Conservation (phyloP, 2,797 vertebrate genomes). For the Mormyrus hasselquistii region DNA sequence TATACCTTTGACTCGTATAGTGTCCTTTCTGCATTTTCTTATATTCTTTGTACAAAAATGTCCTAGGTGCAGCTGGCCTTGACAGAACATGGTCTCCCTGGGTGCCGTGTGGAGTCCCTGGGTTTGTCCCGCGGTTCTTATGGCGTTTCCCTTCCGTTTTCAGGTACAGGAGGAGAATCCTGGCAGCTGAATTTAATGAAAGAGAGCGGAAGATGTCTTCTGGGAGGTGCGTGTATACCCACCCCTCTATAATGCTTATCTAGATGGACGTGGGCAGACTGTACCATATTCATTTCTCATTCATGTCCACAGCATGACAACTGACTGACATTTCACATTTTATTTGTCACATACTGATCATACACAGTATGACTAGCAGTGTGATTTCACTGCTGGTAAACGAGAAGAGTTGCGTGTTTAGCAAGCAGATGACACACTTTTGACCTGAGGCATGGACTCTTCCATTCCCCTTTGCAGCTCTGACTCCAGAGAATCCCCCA, state of each 20-base stretch:
- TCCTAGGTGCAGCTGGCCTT: not conserved
- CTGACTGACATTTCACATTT: not conserved
- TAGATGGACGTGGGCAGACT: not conserved
- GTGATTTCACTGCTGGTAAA: not conserved
- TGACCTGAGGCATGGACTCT: not conserved
- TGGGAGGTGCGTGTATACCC: conserved; percentile 61
- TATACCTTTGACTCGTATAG: not conserved
- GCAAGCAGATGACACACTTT: not conserved
- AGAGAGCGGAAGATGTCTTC: conserved; percentile 77
- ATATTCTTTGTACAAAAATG: not conserved
- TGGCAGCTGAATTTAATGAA: conserved; percentile 71
- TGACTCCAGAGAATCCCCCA: conserved; percentile 76
- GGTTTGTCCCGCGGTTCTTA: not conserved
- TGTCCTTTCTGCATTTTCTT: not conserved
- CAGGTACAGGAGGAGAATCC: conserved; percentile 88
- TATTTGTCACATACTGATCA: not conserved
- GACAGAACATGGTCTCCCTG: not conserved
- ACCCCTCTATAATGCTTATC: not conserved
- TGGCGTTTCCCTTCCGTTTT: conserved; percentile 11
- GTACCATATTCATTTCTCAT: not conserved
- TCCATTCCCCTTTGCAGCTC: conserved; percentile 58
- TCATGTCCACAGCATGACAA: not conserved
- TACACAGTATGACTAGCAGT: not conserved
- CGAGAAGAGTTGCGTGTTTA: not conserved
- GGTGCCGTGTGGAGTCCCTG: not conserved